Base-by-base conservation (phyloP, 2,888 invertebrate species). In the Drosophila suboccidentalis region DNA sequence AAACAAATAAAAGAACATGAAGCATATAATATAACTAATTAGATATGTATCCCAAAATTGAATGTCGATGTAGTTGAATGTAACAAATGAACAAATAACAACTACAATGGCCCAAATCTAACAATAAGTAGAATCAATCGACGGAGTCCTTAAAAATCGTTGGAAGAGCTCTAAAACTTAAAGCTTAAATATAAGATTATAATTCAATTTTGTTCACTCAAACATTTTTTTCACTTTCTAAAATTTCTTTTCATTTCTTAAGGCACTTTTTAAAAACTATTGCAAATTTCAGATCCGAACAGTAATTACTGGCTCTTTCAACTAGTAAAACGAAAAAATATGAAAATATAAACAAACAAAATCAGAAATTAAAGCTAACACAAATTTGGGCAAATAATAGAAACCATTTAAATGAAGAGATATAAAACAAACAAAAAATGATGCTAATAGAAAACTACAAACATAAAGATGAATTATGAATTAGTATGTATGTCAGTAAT, bases 401-500 rank as follows among this genome's bases (percentile, higher is more conserved):
- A 32, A 75, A 64, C 13, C 10, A 54, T 39, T 41, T 54, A 39
- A 49, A 22, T 57, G 29, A 49, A 46, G 22, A 38, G 61, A 77
- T 38, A 29, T 36, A 54, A 41, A 54, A 61, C 47, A 63, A 53
- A 13, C 36, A 49, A 74, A 72, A 22, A 63, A 70, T 70, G 47
- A 61, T 69, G 68, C 64, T 74, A 75, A 78, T 72, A 73, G 75
- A 80, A 75, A 70, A 71, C 50, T 62, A 75, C 15, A 17, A 57
- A 36, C 47, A 69, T 36, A 70, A 74, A 70, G 39, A 67, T 43
- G 70, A 82, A 60, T 36, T 81, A 89, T 83, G 84, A 89, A 88
- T 78, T 84, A 84, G 89, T 88, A 72, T 83, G 84, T 84, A 78
- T 75, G 78, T 74, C 64, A 69, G 47, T 76, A 76, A 53, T 83